phyloP scores from a whole-genome alignment of 2,113 vertebrate species.

The Fulica atra region DNA sequence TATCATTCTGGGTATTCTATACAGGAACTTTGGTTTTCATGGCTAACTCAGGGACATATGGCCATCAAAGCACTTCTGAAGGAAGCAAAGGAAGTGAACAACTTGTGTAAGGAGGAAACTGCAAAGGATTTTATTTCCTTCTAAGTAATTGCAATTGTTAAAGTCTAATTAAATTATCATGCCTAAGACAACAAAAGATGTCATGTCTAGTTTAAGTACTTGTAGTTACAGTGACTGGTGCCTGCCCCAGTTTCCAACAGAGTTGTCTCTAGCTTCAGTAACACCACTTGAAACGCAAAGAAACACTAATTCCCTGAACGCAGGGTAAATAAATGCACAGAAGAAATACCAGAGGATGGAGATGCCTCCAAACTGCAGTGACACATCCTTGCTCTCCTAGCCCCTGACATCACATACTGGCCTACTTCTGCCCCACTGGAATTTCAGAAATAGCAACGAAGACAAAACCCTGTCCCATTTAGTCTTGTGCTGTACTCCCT shows the following conservation, averaged over 20 bases:
- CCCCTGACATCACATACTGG: neutral
- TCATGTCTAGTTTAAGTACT: neutral
- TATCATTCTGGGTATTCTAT: neutral
- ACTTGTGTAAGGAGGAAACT: neutral
- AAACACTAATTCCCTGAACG: conserved; percentile 66
- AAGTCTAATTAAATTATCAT: neutral
- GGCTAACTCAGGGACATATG: neutral
- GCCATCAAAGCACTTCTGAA: neutral
- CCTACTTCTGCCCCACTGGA: neutral
- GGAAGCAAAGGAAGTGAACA: neutral
- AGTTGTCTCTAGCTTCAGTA: neutral
- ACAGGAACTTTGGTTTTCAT: neutral
- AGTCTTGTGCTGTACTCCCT: neutral
- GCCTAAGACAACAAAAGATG: neutral
- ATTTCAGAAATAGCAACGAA: neutral
- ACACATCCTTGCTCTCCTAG: neutral
- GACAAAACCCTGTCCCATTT: neutral
- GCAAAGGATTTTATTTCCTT: neutral
- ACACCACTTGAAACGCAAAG: conserved; percentile 22
- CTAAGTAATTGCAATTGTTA: neutral
- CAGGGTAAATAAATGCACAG: conserved; percentile 9
- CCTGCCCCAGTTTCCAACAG: neutral
- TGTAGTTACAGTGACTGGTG: neutral
- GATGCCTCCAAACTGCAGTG: neutral
- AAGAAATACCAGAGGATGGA: neutral